A percentile compares a stretch with the other conserved stretches of the same genome.
These are phyloP conservation scores for Zaprionus davidi DNA, from an alignment of 1,140 invertebrate genomes.

Conservation along the genomic window DNA sequence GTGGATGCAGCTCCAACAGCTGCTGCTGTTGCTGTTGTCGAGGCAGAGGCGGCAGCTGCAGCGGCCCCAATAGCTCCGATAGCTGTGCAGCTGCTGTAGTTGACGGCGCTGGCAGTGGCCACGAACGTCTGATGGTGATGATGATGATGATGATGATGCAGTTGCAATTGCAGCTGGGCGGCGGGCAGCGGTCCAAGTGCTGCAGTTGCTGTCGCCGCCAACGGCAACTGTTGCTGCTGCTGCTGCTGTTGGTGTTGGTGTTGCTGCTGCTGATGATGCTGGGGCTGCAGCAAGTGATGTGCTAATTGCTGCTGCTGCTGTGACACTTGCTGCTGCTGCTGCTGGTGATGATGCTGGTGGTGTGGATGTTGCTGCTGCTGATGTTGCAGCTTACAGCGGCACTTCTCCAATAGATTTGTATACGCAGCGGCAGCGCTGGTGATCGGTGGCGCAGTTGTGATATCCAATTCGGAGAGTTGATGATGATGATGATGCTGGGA, in stretches of 20 bases:
- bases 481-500: conserved; percentile 25
- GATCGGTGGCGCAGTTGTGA: conserved; percentile 40
- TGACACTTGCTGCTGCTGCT: conserved; percentile 17
- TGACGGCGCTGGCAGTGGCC: conserved; percentile 68
- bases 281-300: conserved; percentile 56
- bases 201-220: conserved; percentile 37
- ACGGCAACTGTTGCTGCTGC: conserved; percentile 27
- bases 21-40: conserved; percentile 15
- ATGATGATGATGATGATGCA: conserved; percentile 75
- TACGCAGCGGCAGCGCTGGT: conserved; percentile 48
- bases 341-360: conserved; percentile 24
- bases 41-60: conserved; percentile 23
- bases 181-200: conserved; percentile 48
- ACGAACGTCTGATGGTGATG: conserved; percentile 79
- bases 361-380: conserved; percentile 38
- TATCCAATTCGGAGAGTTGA: conserved; percentile 45
- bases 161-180: conserved; percentile 64
- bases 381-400: conserved; percentile 67
- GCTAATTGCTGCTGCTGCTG: conserved; percentile 39
- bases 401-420: conserved; percentile 75
- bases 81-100: conserved; percentile 62
- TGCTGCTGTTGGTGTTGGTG: conserved; percentile 39
- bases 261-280: conserved; percentile 52
- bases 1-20: neutral
- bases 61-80: conserved; percentile 38